A percentile compares a stretch with the other conserved stretches of the same genome.
Evolutionary conservation across 1,140 invertebrate genomes (phyloP).

Genomic region (Atopsyche davidsoni): DNA sequence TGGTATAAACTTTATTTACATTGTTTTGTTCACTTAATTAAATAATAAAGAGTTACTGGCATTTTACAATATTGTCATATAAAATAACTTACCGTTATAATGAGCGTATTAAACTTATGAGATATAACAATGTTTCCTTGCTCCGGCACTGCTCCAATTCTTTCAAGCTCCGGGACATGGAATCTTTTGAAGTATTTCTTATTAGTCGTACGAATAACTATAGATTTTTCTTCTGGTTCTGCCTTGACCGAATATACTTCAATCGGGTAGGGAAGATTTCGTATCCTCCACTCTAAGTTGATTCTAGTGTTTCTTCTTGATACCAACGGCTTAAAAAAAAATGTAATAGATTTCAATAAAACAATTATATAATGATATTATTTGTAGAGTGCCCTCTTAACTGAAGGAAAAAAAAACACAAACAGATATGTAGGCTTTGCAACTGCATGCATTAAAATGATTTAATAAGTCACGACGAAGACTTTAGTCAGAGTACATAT

Average conservation of each 20-base stretch:
- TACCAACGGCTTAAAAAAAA: slow-evolving; percentile 57
- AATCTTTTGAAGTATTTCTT: slow-evolving; percentile 78
- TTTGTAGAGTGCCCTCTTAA: too few species aligned
- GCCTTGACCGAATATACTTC: slow-evolving; percentile 63
- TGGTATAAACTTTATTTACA: too few species aligned
- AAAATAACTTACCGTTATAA: slow-evolving; percentile 67
- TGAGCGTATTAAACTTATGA: slow-evolving; percentile 72
- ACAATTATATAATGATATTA: too few species aligned
- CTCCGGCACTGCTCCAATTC: slow-evolving; percentile 54
- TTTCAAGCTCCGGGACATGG: slow-evolving; percentile 61
- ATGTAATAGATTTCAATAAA: slow-evolving; percentile 26
- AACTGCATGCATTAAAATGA: too few species aligned
- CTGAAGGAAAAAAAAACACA: too few species aligned
- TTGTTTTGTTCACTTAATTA: too few species aligned
- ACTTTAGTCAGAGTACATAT: too few species aligned
- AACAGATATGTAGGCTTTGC: too few species aligned
- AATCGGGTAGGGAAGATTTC: slow-evolving; percentile 67
- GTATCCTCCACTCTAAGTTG: slow-evolving; percentile 73
- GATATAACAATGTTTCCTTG: slow-evolving; percentile 58
- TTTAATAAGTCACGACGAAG: too few species aligned
- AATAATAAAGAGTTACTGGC: too few species aligned
- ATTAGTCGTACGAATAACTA: slow-evolving; percentile 66
- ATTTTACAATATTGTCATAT: too few species aligned
- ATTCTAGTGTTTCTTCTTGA: slow-evolving; percentile 64
- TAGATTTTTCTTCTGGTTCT: slow-evolving; percentile 54